Conservation (phyloP, 2,113 vertebrate species). For the Stegastes partitus region DNA sequence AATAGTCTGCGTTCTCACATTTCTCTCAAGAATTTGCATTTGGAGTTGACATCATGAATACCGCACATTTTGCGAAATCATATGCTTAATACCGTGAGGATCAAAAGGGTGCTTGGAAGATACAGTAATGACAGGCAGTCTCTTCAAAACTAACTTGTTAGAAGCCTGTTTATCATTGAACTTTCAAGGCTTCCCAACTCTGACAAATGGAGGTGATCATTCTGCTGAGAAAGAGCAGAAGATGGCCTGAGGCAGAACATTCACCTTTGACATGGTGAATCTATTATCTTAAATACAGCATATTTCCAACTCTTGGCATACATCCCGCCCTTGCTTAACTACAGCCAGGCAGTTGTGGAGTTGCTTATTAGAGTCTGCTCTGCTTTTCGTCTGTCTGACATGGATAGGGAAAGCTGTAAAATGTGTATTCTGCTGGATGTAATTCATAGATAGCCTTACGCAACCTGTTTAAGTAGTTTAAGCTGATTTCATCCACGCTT, state of each 20-base stretch:
- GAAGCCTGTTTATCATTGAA: conserved; percentile 37
- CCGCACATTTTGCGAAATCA: conserved; percentile 1
- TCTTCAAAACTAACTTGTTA: conserved; percentile 13
- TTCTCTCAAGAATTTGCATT: conserved; percentile 3
- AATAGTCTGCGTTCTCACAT: not conserved
- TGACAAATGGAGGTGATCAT: conserved; percentile 42
- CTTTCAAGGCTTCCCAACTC: conserved; percentile 43
- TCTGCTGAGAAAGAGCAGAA: conserved; percentile 38
- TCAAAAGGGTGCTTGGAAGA: conserved; percentile 37
- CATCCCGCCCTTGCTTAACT: conserved; percentile 14
- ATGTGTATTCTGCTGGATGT: conserved; percentile 1
- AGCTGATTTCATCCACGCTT: conserved; percentile 22
- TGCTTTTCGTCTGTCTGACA: not conserved
- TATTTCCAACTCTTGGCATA: conserved; percentile 18
- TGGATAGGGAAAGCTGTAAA: conserved; percentile 7
- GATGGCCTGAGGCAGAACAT: conserved; percentile 56
- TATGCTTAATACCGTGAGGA: not conserved
- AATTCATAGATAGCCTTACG: not conserved
- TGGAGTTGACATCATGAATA: conserved; percentile 1
- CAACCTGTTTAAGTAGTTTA: not conserved
- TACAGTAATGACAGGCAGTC: conserved; percentile 4
- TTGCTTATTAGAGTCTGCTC: conserved; percentile 10
- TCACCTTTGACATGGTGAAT: conserved; percentile 66
- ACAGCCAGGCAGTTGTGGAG: conserved; percentile 10
- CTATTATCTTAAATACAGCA: conserved; percentile 51